A percentile compares a stretch with the other conserved stretches of the same genome.
Evolutionary conservation across 2,113 vertebrate genomes (phyloP).

Genomic region (Tetrax tetrax): DNA sequence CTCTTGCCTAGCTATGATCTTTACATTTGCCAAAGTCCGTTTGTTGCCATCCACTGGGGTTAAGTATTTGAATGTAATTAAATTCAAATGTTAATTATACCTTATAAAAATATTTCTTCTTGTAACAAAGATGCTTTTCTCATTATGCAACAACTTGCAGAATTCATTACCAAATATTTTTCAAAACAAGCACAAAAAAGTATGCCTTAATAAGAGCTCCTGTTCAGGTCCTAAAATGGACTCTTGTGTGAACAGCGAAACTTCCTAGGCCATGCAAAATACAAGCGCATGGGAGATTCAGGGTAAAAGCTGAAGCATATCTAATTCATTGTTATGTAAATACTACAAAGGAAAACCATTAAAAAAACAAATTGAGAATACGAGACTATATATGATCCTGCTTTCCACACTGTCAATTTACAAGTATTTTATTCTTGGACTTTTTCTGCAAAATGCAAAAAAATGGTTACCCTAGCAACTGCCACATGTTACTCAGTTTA

Average conservation of each 20-base stretch:
- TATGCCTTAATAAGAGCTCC: not conserved
- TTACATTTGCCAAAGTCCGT: not conserved
- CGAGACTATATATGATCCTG: not conserved
- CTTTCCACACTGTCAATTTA: constrained; percentile 55
- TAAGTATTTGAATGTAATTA: not conserved
- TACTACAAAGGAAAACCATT: not conserved
- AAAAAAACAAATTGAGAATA: constrained; percentile 29
- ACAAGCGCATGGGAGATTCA: not conserved
- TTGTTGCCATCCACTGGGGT: not conserved
- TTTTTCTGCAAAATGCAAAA: constrained; percentile 68
- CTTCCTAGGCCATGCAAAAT: not conserved
- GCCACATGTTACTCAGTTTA: constrained; percentile 58
- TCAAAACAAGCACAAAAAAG: not conserved
- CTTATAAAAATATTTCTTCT: not conserved
- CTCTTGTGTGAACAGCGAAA: not conserved
- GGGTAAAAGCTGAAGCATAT: not conserved
- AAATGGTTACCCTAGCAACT: constrained; percentile 76
- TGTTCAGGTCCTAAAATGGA: not conserved
- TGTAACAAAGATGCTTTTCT: not conserved
- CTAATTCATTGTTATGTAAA: constrained; percentile 20
- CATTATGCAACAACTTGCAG: not conserved
- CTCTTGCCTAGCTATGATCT: not conserved
- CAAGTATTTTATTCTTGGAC: constrained; percentile 60
- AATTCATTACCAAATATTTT: not conserved
- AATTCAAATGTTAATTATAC: not conserved